A percentile compares a stretch with the other conserved stretches of the same genome.
Conservation (phyloP, 2,113 vertebrate genomes). For the Lepus americanus region DNA sequence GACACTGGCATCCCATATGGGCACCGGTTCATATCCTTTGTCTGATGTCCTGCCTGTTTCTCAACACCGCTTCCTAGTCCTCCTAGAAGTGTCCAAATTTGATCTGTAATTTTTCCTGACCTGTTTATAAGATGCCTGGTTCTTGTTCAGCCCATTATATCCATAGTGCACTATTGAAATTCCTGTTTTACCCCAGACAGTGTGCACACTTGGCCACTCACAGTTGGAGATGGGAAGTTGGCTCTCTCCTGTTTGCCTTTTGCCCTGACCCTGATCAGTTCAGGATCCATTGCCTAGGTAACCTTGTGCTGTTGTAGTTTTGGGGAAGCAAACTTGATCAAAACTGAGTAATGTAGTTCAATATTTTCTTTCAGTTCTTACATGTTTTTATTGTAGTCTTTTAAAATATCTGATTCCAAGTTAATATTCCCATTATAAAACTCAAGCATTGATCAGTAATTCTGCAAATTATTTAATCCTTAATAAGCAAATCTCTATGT, state of each 20-base stretch:
- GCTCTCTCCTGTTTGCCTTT: not conserved
- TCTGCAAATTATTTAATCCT: not conserved
- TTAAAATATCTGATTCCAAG: constrained; percentile 24
- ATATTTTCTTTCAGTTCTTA: not conserved
- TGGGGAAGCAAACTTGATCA: not conserved
- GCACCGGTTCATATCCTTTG: too few species aligned
- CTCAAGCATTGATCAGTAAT: not conserved
- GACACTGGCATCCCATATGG: too few species aligned
- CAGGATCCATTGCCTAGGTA: accelerated
- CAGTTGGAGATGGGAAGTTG: accelerated
- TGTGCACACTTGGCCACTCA: not conserved
- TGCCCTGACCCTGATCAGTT: too few species aligned
- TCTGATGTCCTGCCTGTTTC: not conserved
- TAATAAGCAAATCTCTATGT: not conserved
- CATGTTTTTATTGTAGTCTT: not conserved
- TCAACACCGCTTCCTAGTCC: not conserved
- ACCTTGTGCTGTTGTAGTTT: not conserved
- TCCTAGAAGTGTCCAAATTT: not conserved
- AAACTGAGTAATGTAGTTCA: not conserved
- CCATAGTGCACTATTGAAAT: not conserved
- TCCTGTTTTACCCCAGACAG: not conserved
- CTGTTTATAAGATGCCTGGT: not conserved
- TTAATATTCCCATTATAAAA: not conserved
- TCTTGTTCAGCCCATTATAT: not conserved
- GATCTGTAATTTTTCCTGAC: too few species aligned